phyloP scores from a whole-genome alignment of 2,888 invertebrate genomes.

The Schizaphis graminum region DNA sequence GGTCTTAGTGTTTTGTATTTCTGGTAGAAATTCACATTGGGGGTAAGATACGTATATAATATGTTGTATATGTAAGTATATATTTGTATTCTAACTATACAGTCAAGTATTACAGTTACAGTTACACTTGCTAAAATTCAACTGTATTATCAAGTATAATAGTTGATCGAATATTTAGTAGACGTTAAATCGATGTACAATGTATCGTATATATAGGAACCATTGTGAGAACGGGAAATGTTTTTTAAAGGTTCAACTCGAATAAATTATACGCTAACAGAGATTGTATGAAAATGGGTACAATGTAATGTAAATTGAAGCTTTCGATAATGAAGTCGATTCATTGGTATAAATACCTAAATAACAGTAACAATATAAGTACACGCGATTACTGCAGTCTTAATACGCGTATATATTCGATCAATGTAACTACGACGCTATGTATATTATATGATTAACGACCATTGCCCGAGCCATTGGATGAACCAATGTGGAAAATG shows the following conservation, averaged over 20 bases:
- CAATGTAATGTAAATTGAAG: slow-evolving; percentile 34
- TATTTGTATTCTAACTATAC: not conserved
- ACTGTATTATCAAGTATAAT: not conserved
- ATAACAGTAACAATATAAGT: not conserved
- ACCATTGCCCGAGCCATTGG: not conserved
- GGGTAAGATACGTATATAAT: not conserved
- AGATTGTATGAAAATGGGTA: not conserved
- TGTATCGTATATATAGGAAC: not conserved
- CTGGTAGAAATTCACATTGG: not conserved
- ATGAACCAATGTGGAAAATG: not conserved
- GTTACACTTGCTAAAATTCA: not conserved
- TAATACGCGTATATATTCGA: not conserved
- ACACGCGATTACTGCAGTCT: not conserved
- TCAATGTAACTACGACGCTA: not conserved
- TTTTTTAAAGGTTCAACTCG: not conserved
- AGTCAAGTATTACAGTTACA: not conserved
- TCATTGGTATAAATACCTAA: not conserved
- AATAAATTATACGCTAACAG: not conserved
- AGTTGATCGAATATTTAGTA: not conserved
- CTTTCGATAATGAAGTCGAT: slow-evolving; percentile 24
- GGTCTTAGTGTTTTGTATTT: not conserved
- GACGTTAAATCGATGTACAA: not conserved
- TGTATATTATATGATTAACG: slow-evolving; percentile 31
- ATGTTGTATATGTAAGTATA: not conserved
- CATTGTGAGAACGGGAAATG: not conserved